A percentile compares a stretch with the other conserved stretches of the same genome.
These are phyloP conservation scores for Muscicapa striata DNA, from an alignment of 2,797 vertebrate genomes.

Conservation along the genomic window DNA sequence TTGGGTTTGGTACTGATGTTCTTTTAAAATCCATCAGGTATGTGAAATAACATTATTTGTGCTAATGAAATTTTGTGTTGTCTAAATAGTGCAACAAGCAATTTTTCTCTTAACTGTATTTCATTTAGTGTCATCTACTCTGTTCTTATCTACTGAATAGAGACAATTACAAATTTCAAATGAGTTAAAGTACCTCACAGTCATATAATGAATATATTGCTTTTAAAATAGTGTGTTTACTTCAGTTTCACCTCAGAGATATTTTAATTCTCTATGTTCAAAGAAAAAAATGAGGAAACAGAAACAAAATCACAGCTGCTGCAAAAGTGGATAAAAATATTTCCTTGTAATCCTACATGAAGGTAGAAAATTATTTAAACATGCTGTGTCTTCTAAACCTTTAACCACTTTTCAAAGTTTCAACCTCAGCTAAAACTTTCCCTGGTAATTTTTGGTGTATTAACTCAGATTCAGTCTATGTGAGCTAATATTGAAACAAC, in stretches of 20 bases:
- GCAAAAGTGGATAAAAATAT: neutral
- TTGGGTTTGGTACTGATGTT: neutral
- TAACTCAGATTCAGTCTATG: neutral
- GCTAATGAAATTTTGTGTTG: neutral
- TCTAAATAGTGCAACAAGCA: neutral
- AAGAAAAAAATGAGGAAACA: neutral
- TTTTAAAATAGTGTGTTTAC: neutral
- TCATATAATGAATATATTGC: neutral
- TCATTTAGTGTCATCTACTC: neutral
- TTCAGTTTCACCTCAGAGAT: neutral
- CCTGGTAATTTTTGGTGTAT: neutral
- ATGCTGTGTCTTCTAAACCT: neutral
- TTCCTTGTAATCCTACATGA: neutral
- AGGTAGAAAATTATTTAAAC: neutral
- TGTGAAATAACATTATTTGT: neutral
- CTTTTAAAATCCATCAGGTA: neutral
- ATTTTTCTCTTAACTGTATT: neutral
- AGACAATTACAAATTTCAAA: neutral
- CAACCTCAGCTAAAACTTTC: neutral
- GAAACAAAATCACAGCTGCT: neutral
- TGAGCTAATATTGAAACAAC: neutral
- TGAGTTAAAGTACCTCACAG: neutral
- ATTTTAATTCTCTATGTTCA: neutral
- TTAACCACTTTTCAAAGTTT: neutral
- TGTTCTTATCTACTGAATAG: neutral